Evolutionary conservation across 2,113 vertebrate species (phyloP).

Genomic region (Toxotes chatareus): DNA sequence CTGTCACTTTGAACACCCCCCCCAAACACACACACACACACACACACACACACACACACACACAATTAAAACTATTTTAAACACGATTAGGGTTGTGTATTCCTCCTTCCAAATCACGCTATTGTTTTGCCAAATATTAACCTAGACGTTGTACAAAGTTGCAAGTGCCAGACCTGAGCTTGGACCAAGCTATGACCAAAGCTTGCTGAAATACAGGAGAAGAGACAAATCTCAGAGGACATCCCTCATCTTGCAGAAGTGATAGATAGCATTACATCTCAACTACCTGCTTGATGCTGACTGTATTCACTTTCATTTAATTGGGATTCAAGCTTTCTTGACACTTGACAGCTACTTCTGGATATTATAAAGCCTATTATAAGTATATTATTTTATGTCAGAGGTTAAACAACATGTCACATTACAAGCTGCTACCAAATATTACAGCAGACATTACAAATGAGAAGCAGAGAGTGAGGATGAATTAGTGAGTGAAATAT

Average conservation of each 20-base stretch:
- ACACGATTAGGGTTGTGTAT: neutral
- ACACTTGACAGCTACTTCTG: neutral
- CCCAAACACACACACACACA: neutral
- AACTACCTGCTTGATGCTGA: neutral
- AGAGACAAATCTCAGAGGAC: neutral
- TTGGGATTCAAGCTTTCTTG: neutral
- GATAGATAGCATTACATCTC: conserved; percentile 1
- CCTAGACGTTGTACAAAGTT: no score
- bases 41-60: neutral
- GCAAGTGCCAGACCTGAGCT: neutral
- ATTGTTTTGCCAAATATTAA: neutral
- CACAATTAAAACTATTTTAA: neutral
- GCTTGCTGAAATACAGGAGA: neutral
- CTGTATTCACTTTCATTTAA: neutral
- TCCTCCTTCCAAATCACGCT: neutral
- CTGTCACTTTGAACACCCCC: conserved; percentile 22
- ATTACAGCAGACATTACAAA: neutral
- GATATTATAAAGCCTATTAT: no score
- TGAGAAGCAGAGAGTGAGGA: neutral
- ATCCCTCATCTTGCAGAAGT: neutral
- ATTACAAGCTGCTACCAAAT: neutral
- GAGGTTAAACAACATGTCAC: neutral
- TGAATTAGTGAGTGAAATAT: neutral
- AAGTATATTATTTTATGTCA: no score
- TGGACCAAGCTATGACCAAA: neutral